Conservation (phyloP, 2,113 vertebrate species). For the Pardalotus punctatus region DNA sequence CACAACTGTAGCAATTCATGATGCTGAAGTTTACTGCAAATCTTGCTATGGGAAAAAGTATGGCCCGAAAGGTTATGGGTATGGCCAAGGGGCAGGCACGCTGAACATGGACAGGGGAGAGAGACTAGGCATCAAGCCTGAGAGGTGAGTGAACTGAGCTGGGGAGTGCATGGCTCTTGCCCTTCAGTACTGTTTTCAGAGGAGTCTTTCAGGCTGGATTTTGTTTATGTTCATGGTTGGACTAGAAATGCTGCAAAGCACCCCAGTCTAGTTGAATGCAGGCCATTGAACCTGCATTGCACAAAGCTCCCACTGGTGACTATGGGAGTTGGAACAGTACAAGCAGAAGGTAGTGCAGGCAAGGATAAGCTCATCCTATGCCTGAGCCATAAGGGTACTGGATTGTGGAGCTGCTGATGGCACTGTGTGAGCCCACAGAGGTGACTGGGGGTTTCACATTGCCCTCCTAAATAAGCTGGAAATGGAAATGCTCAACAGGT, state of each 20-base stretch:
- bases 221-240: background rate
- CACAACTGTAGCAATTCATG: conserved; percentile 89
- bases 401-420: background rate
- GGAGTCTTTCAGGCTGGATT: background rate
- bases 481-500: background rate
- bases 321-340: fast-evolving
- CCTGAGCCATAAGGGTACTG: background rate
- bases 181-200: background rate
- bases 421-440: background rate
- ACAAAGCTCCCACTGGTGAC: background rate
- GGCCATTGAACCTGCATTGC: background rate
- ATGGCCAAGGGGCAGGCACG: conserved; percentile 89
- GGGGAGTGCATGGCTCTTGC: background rate
- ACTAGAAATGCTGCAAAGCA: background rate
- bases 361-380: background rate
- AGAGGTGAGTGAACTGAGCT: conserved; percentile 75
- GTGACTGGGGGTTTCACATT: background rate
- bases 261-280: background rate
- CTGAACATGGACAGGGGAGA: conserved; percentile 94
- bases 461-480: background rate
- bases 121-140: conserved; percentile 90
- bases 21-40: conserved; percentile 91
- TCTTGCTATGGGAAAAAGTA: conserved; percentile 96
- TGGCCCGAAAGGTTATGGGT: conserved; percentile 92
- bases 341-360: background rate